Base-by-base conservation (phyloP, 2,797 vertebrate species). In the Thalassophryne amazonica region DNA sequence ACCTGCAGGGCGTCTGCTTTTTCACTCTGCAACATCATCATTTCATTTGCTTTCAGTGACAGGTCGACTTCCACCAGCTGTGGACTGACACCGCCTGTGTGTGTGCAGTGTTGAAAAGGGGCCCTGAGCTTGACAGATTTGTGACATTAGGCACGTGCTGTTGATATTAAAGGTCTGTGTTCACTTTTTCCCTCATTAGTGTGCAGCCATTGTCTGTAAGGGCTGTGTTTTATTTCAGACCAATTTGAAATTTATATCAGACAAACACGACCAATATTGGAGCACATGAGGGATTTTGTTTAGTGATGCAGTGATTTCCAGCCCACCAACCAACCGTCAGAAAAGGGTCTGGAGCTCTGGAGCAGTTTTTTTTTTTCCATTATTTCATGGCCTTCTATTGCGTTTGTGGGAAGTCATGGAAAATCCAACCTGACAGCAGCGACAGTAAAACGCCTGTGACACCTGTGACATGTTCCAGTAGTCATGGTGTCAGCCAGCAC, bases 391-490 rank as follows among this genome's bases (percentile, higher is more conserved):
- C 72, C 84, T 89, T 90, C 86, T 86, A 84, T 73, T 72, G 74
- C 68, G 74, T 69, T 85, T 83, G 62, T 79, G 68, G 74, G 70
- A 80, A 87, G 74, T 75, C 61, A 50, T 68, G 81, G 80, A 87
- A 84, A 82, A 81, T 60, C 58, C 31, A 37, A 82, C 59, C 78
- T 80, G 82, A 86, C 81, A 80, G 72, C 62, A 56, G 69, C 73
- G 78, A 86, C 86, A 84, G 81, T 86, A 84, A 86, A 85, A 81
- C 2, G 67, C 49, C 51, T 53, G 37, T 47, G 69, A 88, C 84
- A 88, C 83, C 82, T 80, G 76, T 87, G 88, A 90, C 79, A 85
- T 80, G 88, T 89, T 86, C 86, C 89, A 89, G 83, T 62, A 49
- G 73, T 63, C 54, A 42, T 22, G 15, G 45, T 84, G 75, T 83